Evolutionary conservation across 2,888 invertebrate genomes (phyloP).

Genomic region (Polymixis flavicincta): DNA sequence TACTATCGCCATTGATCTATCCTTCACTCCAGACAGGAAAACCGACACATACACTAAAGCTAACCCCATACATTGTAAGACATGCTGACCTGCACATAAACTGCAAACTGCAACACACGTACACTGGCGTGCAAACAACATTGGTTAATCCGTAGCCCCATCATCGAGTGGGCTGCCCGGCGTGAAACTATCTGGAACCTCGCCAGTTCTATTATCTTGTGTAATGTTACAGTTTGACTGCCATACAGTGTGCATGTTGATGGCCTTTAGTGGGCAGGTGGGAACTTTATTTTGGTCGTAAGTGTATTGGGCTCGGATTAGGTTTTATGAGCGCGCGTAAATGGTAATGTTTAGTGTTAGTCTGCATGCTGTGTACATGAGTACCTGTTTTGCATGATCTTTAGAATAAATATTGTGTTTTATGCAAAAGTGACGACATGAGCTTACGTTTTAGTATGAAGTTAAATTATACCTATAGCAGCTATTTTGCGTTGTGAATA

Average conservation of each 20-base stretch:
- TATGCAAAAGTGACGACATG: not conserved
- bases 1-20: not conserved
- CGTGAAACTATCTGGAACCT: conserved; percentile 80
- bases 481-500: not conserved
- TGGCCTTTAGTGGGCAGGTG: conserved; percentile 60
- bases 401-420: conserved; percentile 24
- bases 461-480: not conserved
- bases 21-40: not conserved
- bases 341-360: conserved; percentile 27
- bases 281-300: conserved; percentile 54
- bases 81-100: conserved; percentile 55
- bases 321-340: conserved; percentile 47
- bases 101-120: conserved; percentile 60
- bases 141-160: conserved; percentile 80
- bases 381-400: conserved; percentile 33
- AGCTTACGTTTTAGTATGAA: not conserved
- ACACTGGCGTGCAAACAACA: conserved; percentile 74
- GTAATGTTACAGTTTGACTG: conserved; percentile 67
- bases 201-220: conserved; percentile 84
- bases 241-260: conserved; percentile 62
- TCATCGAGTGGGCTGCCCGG: conserved; percentile 73
- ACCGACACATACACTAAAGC: conserved; percentile 15
- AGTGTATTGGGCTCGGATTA: conserved; percentile 54
- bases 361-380: not conserved
- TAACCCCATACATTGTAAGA: conserved; percentile 49